Base-by-base conservation (phyloP, 2,797 vertebrate genomes). In the Echiichthys vipera region DNA sequence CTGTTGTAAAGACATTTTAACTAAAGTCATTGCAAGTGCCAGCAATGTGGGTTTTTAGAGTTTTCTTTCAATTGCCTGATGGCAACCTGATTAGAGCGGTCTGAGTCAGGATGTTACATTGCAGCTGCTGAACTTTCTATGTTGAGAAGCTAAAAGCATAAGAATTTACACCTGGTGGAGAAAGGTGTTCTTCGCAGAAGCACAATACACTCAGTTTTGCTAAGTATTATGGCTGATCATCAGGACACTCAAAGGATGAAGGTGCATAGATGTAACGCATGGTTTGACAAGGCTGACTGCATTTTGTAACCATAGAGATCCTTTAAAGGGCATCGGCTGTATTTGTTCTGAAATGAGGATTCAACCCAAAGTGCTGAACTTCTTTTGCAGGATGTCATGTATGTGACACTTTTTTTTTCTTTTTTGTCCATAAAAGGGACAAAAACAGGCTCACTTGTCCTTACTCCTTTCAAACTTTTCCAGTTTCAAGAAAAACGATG, bases 301-400 rank as follows among this genome's bases (percentile, higher is more conserved):
- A 29, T 70, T 65, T 58, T 64, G 24, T 14, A 53, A 43, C 14
- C 4, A 39, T 18, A 56, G 27, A 54, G 15, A 10, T 24, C n/a
- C n/a, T n/a, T 65, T 40, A 24, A 66, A 55, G 13, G n/a, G 55
- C 37, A 71, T 20, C 7, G 15, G 25, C 9, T 62, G 36, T 8
- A 46, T 65, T 39, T 73, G 39, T 43, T 61, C 65, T 76, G n/a
- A 62, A 57, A 50, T 29, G 36, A 51, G 17, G 18, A 45, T 54
- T 49, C 3, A 2, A 30, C 49, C 22, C 68, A 37, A 36, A 27
- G 32, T 42, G 62, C 29, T 63, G 40, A 49, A n/a, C 32, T 12
- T 62, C 1, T 24, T 24, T 25, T 72, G 42, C 25, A 46, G 29
- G 5, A n/a, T 14, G 39, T 57, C 15, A 50, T 40, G n/a, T 51